phyloP scores from a whole-genome alignment of 1,140 invertebrate genomes.

The Portunus trituberculatus region DNA sequence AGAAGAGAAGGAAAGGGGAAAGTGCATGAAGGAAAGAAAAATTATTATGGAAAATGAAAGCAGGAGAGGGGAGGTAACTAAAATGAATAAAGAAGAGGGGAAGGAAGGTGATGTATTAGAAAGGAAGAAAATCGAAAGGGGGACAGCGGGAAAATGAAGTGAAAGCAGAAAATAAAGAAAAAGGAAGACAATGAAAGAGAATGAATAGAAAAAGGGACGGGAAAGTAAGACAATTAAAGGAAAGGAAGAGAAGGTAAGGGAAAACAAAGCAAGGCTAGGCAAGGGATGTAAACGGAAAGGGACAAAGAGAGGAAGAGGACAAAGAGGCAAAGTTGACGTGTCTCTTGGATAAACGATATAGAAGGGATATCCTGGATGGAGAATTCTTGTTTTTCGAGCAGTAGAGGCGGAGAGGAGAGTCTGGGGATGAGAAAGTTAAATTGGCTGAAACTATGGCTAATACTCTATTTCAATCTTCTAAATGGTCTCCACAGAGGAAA shows the following conservation, averaged over 20 bases:
- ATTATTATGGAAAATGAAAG: not conserved
- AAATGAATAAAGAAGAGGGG: not conserved
- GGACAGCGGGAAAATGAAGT: not conserved
- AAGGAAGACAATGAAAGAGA: not conserved
- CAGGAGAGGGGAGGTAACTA: not conserved
- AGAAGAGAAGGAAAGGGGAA: not conserved
- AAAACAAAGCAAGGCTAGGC: not conserved
- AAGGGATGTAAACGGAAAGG: not conserved
- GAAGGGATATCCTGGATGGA: not conserved
- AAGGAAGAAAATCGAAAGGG: not conserved
- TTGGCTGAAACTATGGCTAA: not conserved
- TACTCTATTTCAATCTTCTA: slow-evolving; percentile 13
- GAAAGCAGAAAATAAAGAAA: not conserved
- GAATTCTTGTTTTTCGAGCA: not conserved
- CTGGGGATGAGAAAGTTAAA: not conserved
- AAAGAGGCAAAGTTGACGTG: not conserved
- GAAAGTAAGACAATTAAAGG: not conserved
- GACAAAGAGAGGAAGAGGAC: not conserved
- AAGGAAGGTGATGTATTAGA: not conserved
- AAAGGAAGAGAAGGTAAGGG: not conserved
- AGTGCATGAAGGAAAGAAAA: not conserved
- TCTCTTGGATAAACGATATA: not conserved
- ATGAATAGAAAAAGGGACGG: not conserved
- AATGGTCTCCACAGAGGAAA: not conserved
- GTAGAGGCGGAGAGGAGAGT: not conserved